Evolutionary conservation across 2,888 invertebrate species (phyloP).

Genomic region (Melipona beecheii): DNA sequence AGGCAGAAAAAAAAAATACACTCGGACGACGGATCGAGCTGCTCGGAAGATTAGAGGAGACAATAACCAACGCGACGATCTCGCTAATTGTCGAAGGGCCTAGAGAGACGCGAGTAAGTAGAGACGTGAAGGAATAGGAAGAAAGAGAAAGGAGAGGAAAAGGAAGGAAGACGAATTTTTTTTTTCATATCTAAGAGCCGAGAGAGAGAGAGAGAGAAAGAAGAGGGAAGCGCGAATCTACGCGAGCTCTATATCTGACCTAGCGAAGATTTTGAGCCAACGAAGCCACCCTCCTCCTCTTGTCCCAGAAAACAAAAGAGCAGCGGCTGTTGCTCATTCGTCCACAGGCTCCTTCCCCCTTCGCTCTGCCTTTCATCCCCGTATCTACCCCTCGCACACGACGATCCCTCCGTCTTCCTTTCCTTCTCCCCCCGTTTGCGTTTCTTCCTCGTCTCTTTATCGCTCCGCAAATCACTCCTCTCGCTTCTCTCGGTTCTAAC

Average conservation of each 20-base stretch:
- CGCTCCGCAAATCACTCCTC: constrained; percentile 2
- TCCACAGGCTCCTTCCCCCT: constrained; percentile 34
- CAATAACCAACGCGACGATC: constrained; percentile 39
- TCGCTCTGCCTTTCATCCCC: constrained; percentile 30
- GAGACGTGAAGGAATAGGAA: too few relatives aligned
- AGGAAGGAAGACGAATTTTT: constrained; percentile 38
- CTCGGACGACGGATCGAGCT: background rate
- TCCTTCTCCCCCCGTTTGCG: constrained; percentile 1
- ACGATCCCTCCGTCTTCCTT: constrained; percentile 6
- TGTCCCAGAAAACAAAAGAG: constrained; percentile 80
- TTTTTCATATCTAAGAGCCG: constrained; percentile 39
- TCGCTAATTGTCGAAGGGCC: constrained; percentile 41
- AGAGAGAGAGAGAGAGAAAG: constrained; percentile 15
- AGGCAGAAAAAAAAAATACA: background rate
- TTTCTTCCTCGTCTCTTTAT: constrained; percentile 3
- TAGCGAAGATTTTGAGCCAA: constrained; percentile 72
- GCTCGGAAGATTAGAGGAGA: constrained; percentile 16
- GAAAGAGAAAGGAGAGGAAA: background rate
- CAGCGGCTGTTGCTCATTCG: constrained; percentile 78
- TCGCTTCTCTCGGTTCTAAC: constrained; percentile 42
- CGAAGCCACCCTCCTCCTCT: constrained; percentile 78
- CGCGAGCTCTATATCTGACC: constrained; percentile 61
- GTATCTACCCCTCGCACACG: constrained; percentile 1
- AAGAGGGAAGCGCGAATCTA: constrained; percentile 49
- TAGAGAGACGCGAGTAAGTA: background rate